Evolutionary conservation across 2,888 invertebrate genomes (phyloP).

Genomic region (Dryomyza anilis): DNA sequence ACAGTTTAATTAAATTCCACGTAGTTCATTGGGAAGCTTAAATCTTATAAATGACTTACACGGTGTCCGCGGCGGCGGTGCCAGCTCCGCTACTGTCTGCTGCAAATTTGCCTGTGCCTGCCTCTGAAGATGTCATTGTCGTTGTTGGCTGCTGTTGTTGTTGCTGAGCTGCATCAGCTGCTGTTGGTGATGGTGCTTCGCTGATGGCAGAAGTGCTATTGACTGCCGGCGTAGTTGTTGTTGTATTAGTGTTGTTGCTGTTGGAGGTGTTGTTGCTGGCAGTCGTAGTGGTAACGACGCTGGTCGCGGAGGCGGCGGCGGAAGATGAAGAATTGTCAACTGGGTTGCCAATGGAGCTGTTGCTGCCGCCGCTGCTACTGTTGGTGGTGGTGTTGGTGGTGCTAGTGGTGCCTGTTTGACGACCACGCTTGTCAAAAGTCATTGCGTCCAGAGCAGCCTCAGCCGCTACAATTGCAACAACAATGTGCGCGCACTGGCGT

Average conservation of each 20-base stretch:
- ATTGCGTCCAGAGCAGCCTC: slow-evolving; percentile 40
- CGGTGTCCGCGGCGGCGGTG: slow-evolving; percentile 35
- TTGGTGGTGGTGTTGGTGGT: slow-evolving; percentile 36
- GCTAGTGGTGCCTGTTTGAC: slow-evolving; percentile 39
- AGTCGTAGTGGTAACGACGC: slow-evolving; percentile 27
- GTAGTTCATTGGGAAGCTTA: too few relatives aligned
- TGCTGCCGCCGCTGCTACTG: slow-evolving; percentile 31
- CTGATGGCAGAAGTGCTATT: slow-evolving; percentile 11
- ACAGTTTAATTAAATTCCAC: too few relatives aligned
- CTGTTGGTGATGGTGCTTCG: slow-evolving; percentile 19
- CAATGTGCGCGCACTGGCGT: not conserved
- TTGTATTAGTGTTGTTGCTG: slow-evolving; percentile 16
- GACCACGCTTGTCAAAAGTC: slow-evolving; percentile 60
- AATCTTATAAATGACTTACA: slow-evolving; percentile 44
- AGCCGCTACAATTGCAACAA: not conserved
- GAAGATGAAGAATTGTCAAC: slow-evolving; percentile 24
- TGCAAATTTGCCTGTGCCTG: slow-evolving; percentile 28
- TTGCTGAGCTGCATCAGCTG: slow-evolving; percentile 16
- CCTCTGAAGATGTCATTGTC: slow-evolving; percentile 33
- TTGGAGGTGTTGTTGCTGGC: slow-evolving; percentile 32
- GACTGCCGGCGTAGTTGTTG: slow-evolving; percentile 27
- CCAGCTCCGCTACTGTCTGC: slow-evolving; percentile 31
- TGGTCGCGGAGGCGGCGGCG: slow-evolving; percentile 30
- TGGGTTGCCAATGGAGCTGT: slow-evolving; percentile 36
- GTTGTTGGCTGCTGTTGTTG: slow-evolving; percentile 23